These are phyloP conservation scores for Hippocampus guttulatus DNA, from an alignment of 2,113 vertebrate species.

Conservation along the genomic window DNA sequence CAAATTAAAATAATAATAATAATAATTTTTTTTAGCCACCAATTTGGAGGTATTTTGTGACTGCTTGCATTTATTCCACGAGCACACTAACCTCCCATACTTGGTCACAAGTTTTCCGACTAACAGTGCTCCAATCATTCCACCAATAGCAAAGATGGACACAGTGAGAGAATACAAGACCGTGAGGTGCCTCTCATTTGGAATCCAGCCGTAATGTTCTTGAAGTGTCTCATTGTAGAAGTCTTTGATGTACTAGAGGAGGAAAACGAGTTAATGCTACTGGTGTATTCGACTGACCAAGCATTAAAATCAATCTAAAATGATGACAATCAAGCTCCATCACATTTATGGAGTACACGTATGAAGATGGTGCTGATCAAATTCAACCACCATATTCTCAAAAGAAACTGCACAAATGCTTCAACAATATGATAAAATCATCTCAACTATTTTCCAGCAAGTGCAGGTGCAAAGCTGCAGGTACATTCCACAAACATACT, in stretches of 20 bases:
- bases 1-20: too few relatives aligned
- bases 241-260: slow-evolving; percentile 79
- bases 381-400: too few relatives aligned
- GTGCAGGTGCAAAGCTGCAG: too few relatives aligned
- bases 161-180: slow-evolving; percentile 83
- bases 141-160: slow-evolving; percentile 83
- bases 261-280: background rate
- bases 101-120: slow-evolving; percentile 78
- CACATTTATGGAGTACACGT: too few relatives aligned
- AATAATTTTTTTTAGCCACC: background rate
- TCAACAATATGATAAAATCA: too few relatives aligned
- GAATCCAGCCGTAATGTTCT: slow-evolving; percentile 52
- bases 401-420: too few relatives aligned
- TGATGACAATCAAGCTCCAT: too few relatives aligned
- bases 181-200: slow-evolving; percentile 64
- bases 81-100: slow-evolving; percentile 76
- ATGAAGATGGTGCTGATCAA: too few relatives aligned
- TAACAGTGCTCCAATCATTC: slow-evolving; percentile 79
- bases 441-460: too few relatives aligned
- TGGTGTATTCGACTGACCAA: background rate
- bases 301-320: background rate
- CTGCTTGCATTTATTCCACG: too few relatives aligned
- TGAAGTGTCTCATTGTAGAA: slow-evolving; percentile 81
- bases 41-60: too few relatives aligned
- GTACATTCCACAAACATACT: too few relatives aligned